These are phyloP conservation scores for Malacoraja senta DNA, from an alignment of 2,797 vertebrate species.

Conservation along the genomic window DNA sequence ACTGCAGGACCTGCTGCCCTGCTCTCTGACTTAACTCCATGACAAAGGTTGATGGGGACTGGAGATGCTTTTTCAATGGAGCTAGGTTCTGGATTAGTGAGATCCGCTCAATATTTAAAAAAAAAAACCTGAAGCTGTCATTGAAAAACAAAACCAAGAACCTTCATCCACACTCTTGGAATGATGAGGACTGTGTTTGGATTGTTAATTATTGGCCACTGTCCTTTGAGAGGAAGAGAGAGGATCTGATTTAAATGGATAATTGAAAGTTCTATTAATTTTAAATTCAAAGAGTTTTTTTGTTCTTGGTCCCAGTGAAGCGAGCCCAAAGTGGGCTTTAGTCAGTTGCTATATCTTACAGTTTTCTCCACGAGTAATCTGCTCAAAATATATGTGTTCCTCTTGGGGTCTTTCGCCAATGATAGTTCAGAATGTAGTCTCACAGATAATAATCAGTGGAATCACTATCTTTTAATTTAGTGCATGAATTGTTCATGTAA, in stretches of 20 bases:
- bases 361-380: neutral
- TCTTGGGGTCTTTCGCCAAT: too few relatives aligned
- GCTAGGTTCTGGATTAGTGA: neutral
- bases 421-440: neutral
- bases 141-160: neutral
- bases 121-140: too few relatives aligned
- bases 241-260: neutral
- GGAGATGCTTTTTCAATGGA: neutral
- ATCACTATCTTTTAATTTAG: neutral
- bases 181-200: neutral
- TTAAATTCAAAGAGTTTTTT: neutral
- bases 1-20: too few relatives aligned
- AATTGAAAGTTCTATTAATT: neutral
- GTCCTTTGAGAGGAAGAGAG: neutral
- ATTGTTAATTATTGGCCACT: neutral
- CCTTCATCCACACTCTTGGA: neutral
- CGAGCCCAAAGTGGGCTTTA: neutral
- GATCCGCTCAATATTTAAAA: too few relatives aligned
- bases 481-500: slow-evolving; percentile 13
- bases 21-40: neutral
- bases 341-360: too few relatives aligned
- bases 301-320: neutral
- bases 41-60: neutral
- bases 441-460: neutral
- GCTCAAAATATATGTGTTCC: neutral